phyloP scores from a whole-genome alignment of 2,888 invertebrate genomes.

The Mayetiola destructor region DNA sequence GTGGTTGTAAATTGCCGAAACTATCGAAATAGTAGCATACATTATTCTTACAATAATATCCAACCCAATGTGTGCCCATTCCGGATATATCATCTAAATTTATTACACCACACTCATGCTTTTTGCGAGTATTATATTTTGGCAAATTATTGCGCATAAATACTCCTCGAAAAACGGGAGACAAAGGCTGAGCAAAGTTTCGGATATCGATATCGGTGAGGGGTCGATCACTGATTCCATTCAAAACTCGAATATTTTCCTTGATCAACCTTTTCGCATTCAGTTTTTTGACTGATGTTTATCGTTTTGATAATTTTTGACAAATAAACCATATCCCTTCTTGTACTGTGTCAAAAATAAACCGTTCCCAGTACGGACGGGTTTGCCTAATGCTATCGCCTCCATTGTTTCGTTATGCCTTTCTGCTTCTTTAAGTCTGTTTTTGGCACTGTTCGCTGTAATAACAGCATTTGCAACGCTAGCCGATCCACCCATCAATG shows the following conservation, averaged over 20 bases:
- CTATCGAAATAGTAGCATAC: constrained; percentile 27
- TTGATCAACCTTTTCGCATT: constrained; percentile 22
- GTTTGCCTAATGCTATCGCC: constrained; percentile 24
- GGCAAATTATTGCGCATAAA: background rate
- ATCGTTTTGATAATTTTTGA: constrained; percentile 11
- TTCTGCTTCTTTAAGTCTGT: constrained; percentile 24
- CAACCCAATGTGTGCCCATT: constrained; percentile 26
- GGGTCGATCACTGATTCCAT: too few species aligned
- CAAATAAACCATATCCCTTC: background rate
- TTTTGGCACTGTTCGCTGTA: constrained; percentile 25
- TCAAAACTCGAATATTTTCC: too few species aligned
- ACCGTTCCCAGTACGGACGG: background rate
- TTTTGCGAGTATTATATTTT: constrained; percentile 16
- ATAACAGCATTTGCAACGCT: constrained; percentile 28
- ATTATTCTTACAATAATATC: constrained; percentile 24
- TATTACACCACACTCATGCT: constrained; percentile 1
- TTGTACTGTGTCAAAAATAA: constrained; percentile 22
- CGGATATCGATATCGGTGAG: background rate
- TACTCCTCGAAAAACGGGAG: background rate
- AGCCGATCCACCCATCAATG: constrained; percentile 27
- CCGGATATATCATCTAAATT: background rate
- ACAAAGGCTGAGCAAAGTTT: background rate
- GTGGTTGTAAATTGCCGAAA: constrained; percentile 27
- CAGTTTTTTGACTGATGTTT: too few species aligned
- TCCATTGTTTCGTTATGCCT: constrained; percentile 30